Conservation (phyloP, 2,888 invertebrate species). For the Epistrophe grossulariae region DNA sequence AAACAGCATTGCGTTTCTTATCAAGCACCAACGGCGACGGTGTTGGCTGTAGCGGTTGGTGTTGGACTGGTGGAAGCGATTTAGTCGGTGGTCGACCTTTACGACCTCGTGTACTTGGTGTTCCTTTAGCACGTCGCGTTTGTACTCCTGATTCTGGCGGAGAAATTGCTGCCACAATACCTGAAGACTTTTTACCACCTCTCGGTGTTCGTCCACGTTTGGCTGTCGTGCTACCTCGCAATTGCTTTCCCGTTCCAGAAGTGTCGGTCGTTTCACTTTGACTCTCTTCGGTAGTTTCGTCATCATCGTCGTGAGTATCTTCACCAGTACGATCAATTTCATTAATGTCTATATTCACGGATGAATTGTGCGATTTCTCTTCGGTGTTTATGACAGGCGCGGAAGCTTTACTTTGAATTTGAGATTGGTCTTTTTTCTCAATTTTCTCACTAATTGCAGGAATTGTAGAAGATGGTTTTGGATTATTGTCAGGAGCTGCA, state of each 20-base stretch:
- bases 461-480: constrained; percentile 1
- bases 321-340: constrained; percentile 78
- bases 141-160: constrained; percentile 84
- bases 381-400: constrained; percentile 42
- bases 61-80: constrained; percentile 63
- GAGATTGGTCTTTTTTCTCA: constrained; percentile 56
- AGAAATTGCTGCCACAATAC: constrained; percentile 78
- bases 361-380: constrained; percentile 54
- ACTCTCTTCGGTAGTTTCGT: constrained; percentile 79
- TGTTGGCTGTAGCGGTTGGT: constrained; percentile 28
- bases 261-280: constrained; percentile 77
- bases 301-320: constrained; percentile 81
- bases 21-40: constrained; percentile 79
- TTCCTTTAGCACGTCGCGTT: constrained; percentile 85
- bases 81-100: constrained; percentile 84
- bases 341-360: constrained; percentile 66
- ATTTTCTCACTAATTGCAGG: constrained; percentile 19
- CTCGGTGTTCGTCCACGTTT: constrained; percentile 81
- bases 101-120: constrained; percentile 81
- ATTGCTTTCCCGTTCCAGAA: constrained; percentile 72
- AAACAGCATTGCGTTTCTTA: constrained; percentile 79
- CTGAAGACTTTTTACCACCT: constrained; percentile 79
- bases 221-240: constrained; percentile 78
- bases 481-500: background rate
- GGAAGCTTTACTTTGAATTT: constrained; percentile 34